Evolutionary conservation across 2,888 invertebrate genomes (phyloP).

Genomic region (Sarcophaga carnaria): DNA sequence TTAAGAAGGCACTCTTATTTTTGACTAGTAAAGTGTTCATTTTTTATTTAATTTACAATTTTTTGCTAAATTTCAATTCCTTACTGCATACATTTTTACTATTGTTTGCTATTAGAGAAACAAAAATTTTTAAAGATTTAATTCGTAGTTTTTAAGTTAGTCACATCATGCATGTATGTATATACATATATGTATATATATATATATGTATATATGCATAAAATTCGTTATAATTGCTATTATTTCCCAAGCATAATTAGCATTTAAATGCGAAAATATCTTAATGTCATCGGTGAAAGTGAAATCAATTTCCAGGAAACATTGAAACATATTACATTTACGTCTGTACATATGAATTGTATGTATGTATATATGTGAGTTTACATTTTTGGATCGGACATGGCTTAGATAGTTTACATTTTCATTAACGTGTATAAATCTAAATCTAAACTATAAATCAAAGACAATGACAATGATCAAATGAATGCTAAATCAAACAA

Average conservation of each 20-base stretch:
- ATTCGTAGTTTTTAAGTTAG: no score
- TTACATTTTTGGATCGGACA: slow-evolving; percentile 49
- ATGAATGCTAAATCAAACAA: slow-evolving; percentile 40
- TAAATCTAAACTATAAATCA: slow-evolving; percentile 65
- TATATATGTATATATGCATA: background rate
- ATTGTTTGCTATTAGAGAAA: no score
- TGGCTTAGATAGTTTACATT: slow-evolving; percentile 17
- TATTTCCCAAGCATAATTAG: slow-evolving; percentile 12
- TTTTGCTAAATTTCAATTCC: no score
- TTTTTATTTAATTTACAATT: no score
- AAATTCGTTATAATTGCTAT: slow-evolving; percentile 7
- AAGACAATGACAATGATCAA: slow-evolving; percentile 61
- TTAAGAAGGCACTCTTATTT: no score
- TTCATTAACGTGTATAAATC: slow-evolving; percentile 49
- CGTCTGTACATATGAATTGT: background rate
- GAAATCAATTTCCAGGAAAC: slow-evolving; percentile 68
- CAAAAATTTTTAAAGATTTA: no score
- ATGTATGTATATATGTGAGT: background rate
- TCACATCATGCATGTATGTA: no score
- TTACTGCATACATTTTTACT: no score
- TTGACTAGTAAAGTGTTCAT: no score
- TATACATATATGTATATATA: no score
- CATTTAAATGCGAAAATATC: slow-evolving; percentile 41
- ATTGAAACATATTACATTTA: slow-evolving; percentile 57
- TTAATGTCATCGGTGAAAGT: slow-evolving; percentile 63